A percentile compares a stretch with the other conserved stretches of the same genome.
These are phyloP conservation scores for Caenorhabditis sp. DNA, from an alignment of 2,888 invertebrate species.

Conservation along the genomic window DNA sequence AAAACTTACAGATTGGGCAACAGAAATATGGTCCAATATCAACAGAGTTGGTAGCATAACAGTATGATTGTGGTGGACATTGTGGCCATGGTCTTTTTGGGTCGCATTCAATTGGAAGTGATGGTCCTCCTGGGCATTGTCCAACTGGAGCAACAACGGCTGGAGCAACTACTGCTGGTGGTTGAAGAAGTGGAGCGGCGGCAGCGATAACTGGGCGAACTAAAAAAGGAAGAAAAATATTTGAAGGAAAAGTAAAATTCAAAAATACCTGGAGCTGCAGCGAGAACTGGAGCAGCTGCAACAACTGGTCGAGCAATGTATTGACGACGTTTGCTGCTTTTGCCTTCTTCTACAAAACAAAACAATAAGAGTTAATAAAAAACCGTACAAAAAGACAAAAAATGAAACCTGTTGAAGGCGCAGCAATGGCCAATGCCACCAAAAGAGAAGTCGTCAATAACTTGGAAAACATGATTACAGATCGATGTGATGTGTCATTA, in stretches of 20 bases:
- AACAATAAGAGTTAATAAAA: neutral
- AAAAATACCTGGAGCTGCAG: constrained; percentile 34
- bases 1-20: constrained; percentile 69
- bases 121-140: constrained; percentile 68
- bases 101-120: constrained; percentile 70
- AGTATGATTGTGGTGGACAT: constrained; percentile 71
- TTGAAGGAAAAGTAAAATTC: constrained; percentile 9
- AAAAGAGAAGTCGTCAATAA: constrained; percentile 35
- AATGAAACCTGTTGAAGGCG: constrained; percentile 44
- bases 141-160: constrained; percentile 64
- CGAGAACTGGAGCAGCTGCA: constrained; percentile 44
- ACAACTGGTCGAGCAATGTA: constrained; percentile 59
- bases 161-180: constrained; percentile 45
- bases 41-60: constrained; percentile 71
- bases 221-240: constrained; percentile 12
- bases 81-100: constrained; percentile 71
- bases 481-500: constrained; percentile 15
- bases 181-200: constrained; percentile 29
- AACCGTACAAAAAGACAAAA: constrained; percentile 1
- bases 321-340: constrained; percentile 63
- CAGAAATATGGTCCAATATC: constrained; percentile 72
- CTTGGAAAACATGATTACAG: constrained; percentile 35
- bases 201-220: constrained; percentile 34
- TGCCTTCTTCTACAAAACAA: constrained; percentile 34
- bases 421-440: constrained; percentile 43